phyloP scores from a whole-genome alignment of 2,888 invertebrate genomes.

The Globia sparganii region DNA sequence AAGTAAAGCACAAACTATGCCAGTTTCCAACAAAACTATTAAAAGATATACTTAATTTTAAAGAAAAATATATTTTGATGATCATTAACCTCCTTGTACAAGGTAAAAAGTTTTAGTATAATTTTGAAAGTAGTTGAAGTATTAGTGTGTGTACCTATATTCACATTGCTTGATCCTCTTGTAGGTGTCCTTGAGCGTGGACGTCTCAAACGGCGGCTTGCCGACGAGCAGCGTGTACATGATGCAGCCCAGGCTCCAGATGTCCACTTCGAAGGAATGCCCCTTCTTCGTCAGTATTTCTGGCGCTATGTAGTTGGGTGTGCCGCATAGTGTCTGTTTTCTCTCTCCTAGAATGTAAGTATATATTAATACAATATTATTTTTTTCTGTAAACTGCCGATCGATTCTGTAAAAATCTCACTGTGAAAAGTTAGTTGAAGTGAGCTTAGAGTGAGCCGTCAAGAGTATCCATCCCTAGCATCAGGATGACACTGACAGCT shows the following conservation, averaged over 20 bases:
- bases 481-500: no score
- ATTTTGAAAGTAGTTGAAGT: not conserved
- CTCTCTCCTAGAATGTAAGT: constrained; percentile 89
- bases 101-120: not conserved
- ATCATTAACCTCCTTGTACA: not conserved
- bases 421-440: no score
- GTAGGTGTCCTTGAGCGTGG: constrained; percentile 98
- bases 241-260: constrained; percentile 99
- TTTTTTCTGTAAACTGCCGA: not conserved
- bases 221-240: constrained; percentile 99
- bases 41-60: not conserved
- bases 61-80: not conserved
- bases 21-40: not conserved
- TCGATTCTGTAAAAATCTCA: no score
- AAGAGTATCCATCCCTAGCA: no score
- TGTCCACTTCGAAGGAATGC: constrained; percentile 99
- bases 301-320: constrained; percentile 99
- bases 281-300: constrained; percentile 99
- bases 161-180: constrained; percentile 98
- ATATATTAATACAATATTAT: not conserved
- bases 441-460: no score
- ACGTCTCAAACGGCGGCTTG: constrained; percentile 99
- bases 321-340: constrained; percentile 99
- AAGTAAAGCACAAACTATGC: not conserved
- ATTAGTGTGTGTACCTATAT: constrained; percentile 89